These are phyloP conservation scores for Oryzaephilus surinamensis DNA, from an alignment of 1,140 invertebrate species.

Conservation along the genomic window DNA sequence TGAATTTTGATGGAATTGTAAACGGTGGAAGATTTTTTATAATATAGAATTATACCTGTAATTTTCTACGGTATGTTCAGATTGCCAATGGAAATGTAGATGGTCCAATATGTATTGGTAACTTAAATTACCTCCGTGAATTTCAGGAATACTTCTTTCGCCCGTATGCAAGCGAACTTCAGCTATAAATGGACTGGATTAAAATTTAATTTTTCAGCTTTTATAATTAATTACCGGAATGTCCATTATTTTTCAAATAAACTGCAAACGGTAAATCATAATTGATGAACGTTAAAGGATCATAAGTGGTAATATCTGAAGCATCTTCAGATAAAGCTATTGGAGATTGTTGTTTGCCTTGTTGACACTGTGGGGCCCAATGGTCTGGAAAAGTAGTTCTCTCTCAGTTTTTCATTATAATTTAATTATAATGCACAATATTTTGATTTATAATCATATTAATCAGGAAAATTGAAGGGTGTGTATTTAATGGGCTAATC, in stretches of 20 bases:
- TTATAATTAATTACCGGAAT: conserved; percentile 33
- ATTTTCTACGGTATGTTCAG: conserved; percentile 60
- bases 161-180: conserved; percentile 37
- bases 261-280: conserved; percentile 32
- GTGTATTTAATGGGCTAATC: too few species aligned
- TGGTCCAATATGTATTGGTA: conserved; percentile 49
- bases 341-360: conserved; percentile 38
- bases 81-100: conserved; percentile 70
- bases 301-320: conserved; percentile 31
- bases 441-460: too few species aligned
- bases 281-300: conserved; percentile 32
- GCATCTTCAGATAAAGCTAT: conserved; percentile 34
- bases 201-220: conserved; percentile 1
- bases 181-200: conserved; percentile 24
- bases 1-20: background rate
- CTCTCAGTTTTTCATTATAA: too few species aligned
- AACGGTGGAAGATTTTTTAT: background rate
- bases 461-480: too few species aligned
- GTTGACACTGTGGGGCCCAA: conserved; percentile 38
- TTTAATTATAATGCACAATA: too few species aligned
- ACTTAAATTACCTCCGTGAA: conserved; percentile 42
- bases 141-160: conserved; percentile 27
- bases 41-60: conserved; percentile 30
- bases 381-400: conserved; percentile 34
- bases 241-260: conserved; percentile 40